A percentile compares a stretch with the other conserved stretches of the same genome.
Conservation (phyloP, 2,113 vertebrate genomes). For the Micromys minutus region DNA sequence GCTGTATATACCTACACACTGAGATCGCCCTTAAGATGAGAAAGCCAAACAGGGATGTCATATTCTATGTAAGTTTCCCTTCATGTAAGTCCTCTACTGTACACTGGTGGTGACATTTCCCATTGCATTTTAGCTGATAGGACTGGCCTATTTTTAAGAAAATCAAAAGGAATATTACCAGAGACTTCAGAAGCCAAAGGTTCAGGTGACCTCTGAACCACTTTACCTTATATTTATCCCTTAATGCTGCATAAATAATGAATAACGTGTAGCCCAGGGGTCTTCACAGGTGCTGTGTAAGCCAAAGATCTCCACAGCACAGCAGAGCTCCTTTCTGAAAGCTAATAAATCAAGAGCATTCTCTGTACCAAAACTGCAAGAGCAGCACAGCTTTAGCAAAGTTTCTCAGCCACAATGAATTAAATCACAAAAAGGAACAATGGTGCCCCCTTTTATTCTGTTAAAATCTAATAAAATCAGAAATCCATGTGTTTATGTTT, state of each 20-base stretch:
- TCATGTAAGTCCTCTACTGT: constrained; percentile 60
- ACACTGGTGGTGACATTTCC: constrained; percentile 49
- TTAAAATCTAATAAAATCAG: constrained; percentile 64
- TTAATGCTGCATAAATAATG: constrained; percentile 81
- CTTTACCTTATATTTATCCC: constrained; percentile 64
- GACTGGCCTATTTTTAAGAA: constrained; percentile 37
- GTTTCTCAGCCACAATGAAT: constrained; percentile 56
- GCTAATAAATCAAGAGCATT: constrained; percentile 77
- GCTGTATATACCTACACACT: not conserved
- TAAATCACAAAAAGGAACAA: constrained; percentile 66
- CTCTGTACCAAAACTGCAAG: constrained; percentile 67
- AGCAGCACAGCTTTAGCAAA: constrained; percentile 44
- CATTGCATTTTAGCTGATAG: constrained; percentile 19
- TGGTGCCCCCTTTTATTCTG: constrained; percentile 22
- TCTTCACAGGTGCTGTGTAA: constrained; percentile 76
- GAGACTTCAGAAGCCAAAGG: constrained; percentile 59
- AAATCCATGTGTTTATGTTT: constrained; percentile 60
- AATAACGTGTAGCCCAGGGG: constrained; percentile 69
- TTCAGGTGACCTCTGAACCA: constrained; percentile 66
- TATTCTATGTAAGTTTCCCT: constrained; percentile 62
- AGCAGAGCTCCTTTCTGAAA: constrained; percentile 77
- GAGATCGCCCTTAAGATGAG: not conserved
- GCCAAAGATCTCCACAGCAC: constrained; percentile 75
- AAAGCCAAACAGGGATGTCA: constrained; percentile 6
- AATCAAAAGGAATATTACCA: constrained; percentile 58